These are phyloP conservation scores for Eubasilissa regina DNA, from an alignment of 1,140 invertebrate species.

Conservation along the genomic window DNA sequence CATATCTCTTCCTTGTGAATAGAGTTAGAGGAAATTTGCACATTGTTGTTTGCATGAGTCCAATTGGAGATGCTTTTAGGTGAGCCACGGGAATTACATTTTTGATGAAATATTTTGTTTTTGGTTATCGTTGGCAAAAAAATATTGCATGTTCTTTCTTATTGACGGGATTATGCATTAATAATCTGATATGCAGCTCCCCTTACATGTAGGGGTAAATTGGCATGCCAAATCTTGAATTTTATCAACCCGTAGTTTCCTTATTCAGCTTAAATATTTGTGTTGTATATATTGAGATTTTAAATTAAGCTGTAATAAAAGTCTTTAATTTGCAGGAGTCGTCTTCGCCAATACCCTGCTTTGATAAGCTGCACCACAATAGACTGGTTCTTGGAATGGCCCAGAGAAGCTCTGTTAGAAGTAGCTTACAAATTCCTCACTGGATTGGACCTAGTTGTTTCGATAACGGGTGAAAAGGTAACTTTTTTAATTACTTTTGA, in stretches of 20 bases:
- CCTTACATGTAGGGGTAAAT: too few relatives aligned
- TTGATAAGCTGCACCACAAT: slow-evolving; percentile 90
- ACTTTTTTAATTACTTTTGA: not conserved
- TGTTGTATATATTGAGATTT: too few relatives aligned
- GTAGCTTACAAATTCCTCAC: slow-evolving; percentile 82
- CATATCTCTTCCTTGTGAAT: slow-evolving; percentile 84
- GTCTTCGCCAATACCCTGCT: slow-evolving; percentile 88
- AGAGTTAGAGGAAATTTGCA: slow-evolving; percentile 85
- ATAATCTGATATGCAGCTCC: too few relatives aligned
- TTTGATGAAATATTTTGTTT: too few relatives aligned
- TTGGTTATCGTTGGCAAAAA: too few relatives aligned
- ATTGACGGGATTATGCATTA: too few relatives aligned
- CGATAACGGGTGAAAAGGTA: slow-evolving; percentile 75
- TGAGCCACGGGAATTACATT: slow-evolving; percentile 38
- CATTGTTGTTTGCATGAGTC: slow-evolving; percentile 88
- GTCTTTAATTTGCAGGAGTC: slow-evolving; percentile 72
- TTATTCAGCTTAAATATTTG: too few relatives aligned
- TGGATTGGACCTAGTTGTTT: slow-evolving; percentile 78
- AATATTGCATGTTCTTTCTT: too few relatives aligned
- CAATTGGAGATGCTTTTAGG: slow-evolving; percentile 83
- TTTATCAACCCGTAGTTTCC: too few relatives aligned
- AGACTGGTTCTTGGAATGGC: slow-evolving; percentile 92
- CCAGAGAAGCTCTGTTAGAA: slow-evolving; percentile 87
- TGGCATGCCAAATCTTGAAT: too few relatives aligned
- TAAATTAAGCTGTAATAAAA: too few relatives aligned